Base-by-base conservation (phyloP, 2,888 invertebrate genomes). In the Cataglyphis cursor region DNA sequence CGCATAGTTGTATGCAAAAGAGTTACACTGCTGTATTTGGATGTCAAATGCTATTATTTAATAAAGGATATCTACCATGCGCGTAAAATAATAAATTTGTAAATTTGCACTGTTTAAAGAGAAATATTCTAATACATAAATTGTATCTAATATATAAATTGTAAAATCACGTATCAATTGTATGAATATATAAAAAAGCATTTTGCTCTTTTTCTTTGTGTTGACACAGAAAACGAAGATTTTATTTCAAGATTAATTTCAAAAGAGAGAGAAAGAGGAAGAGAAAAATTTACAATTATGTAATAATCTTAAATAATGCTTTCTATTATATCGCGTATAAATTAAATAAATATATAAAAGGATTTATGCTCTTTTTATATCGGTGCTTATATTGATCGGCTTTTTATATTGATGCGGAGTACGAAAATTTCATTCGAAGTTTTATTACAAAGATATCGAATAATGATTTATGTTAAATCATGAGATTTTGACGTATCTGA, bases 11-110 rank as follows among this genome's bases (percentile, higher is more conserved):
- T 48, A 31, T 21, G 57, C 41, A 28, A 68, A 57, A 70, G 31
- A 70, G 70, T 18, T 31, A 44, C 35, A 24, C 61, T 35, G 59
- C 59, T 78, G 10, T 68, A 21, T 59, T 68, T 28, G 18, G 18
- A 31, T 72, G 44, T 54, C 54, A 76, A 76, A 76, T 38, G 38
- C 21, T 41, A 15, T 54, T 15, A 21, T 8, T 54, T 57, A 66
- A 66, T 66, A 76, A 76, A 76, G 66, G 24, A n/a, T 31, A 41
- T 41, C 38, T 54, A 6, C 54, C n/a, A 6, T 6, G 35, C 35
- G 35, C 35, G 15, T n/a, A 54, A 51, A 51, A 66, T 66, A 57
- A 31, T 28, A 66, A 24, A 57, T 38, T 38, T 35, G 15, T 28
- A 76, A 54, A 76, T 66, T 66, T n/a, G 18, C 15, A n/a, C 1